Percentiles rank a stretch among this genome's conserved stretches.
phyloP scores from a whole-genome alignment of 1,140 invertebrate genomes.

The Oncopeltus fasciatus region DNA sequence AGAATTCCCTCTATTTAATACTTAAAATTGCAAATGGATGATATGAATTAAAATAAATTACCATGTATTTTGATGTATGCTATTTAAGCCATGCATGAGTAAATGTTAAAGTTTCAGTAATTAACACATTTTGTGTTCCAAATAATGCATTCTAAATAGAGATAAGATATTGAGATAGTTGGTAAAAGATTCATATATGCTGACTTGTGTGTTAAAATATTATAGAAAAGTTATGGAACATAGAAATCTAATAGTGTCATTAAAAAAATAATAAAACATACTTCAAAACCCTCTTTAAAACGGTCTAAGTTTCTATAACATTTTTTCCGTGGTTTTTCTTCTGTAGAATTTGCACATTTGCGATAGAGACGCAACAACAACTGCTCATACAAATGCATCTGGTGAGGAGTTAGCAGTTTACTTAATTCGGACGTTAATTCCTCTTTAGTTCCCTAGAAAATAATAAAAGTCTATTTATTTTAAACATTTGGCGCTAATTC shows the following conservation, averaged over 20 bases:
- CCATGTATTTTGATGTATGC: too few species aligned
- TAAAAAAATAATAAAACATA: background rate
- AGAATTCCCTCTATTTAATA: too few species aligned
- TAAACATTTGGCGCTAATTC: background rate
- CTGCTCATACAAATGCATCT: background rate
- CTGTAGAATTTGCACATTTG: background rate
- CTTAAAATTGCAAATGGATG: too few species aligned
- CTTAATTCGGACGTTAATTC: background rate
- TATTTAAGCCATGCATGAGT: too few species aligned
- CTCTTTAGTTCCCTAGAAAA: background rate
- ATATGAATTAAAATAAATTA: too few species aligned
- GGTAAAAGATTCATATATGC: background rate
- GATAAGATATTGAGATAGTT: background rate
- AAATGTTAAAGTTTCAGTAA: too few species aligned
- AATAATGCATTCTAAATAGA: background rate
- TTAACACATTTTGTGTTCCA: background rate
- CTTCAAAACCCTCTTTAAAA: constrained; percentile 1
- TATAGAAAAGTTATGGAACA: background rate
- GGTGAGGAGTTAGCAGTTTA: background rate
- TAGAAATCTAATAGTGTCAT: background rate
- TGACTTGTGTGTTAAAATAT: background rate
- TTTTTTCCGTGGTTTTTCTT: background rate
- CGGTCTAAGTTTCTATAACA: background rate
- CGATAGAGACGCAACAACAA: background rate
- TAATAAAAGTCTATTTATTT: background rate